A percentile compares a stretch with the other conserved stretches of the same genome.
Evolutionary conservation across 2,888 invertebrate genomes (phyloP).

Genomic region (Heliothis peltigera): DNA sequence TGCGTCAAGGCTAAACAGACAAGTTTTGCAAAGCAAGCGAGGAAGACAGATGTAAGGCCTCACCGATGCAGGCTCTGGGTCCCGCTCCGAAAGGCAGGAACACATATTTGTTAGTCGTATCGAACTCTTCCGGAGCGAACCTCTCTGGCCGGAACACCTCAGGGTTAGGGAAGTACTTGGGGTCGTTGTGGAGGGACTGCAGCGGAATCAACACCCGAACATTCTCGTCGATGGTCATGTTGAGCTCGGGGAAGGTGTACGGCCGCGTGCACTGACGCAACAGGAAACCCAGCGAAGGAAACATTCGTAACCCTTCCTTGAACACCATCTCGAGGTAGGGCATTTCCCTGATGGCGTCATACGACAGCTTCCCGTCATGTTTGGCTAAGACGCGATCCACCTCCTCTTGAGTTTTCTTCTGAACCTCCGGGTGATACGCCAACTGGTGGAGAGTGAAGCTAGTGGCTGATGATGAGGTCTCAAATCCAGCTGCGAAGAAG

Average conservation of each 20-base stretch:
- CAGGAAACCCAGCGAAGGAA: slow-evolving; percentile 65
- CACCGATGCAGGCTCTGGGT: slow-evolving; percentile 61
- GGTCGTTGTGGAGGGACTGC: slow-evolving; percentile 52
- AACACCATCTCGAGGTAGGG: slow-evolving; percentile 65
- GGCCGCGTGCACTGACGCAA: slow-evolving; percentile 59
- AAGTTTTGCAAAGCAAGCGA: no score
- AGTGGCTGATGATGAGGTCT: slow-evolving; percentile 77
- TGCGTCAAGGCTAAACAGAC: no score
- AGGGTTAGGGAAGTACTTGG: slow-evolving; percentile 59
- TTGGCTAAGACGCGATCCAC: slow-evolving; percentile 67
- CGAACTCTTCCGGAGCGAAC: slow-evolving; percentile 53
- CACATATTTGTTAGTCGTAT: slow-evolving; percentile 45
- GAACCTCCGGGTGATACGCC: slow-evolving; percentile 74
- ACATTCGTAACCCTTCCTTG: slow-evolving; percentile 67
- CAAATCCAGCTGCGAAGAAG: slow-evolving; percentile 78
- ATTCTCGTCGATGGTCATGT: slow-evolving; percentile 44
- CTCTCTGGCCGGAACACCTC: slow-evolving; percentile 61
- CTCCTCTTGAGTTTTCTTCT: slow-evolving; percentile 71
- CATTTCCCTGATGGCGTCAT: slow-evolving; percentile 70
- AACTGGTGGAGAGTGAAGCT: slow-evolving; percentile 74
- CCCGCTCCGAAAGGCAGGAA: slow-evolving; percentile 62
- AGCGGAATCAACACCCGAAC: slow-evolving; percentile 46
- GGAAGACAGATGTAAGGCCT: neutral
- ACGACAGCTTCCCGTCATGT: slow-evolving; percentile 65
- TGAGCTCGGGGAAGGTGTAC: slow-evolving; percentile 54